Evolutionary conservation across 2,113 vertebrate species (phyloP).

Genomic region (Scortum barcoo): DNA sequence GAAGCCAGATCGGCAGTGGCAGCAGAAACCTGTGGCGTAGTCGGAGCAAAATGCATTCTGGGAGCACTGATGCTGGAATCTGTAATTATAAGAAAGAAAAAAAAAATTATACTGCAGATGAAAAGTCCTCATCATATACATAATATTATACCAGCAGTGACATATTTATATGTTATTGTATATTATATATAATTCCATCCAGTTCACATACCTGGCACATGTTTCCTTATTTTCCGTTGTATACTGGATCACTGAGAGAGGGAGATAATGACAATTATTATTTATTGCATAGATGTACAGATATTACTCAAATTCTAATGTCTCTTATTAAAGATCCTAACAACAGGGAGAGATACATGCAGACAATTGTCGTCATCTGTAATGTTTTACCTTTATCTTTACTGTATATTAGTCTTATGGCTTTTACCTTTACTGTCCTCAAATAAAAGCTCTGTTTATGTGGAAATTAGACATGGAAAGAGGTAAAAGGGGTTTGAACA

Average conservation of each 20-base stretch:
- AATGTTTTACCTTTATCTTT: not conserved
- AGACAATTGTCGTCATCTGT: not conserved
- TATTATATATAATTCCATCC: not conserved
- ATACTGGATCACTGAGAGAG: slow-evolving; percentile 87
- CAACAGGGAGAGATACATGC: not conserved
- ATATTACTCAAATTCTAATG: not conserved
- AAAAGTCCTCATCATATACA: not conserved
- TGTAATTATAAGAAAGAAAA: slow-evolving; percentile 35
- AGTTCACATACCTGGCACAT: slow-evolving; percentile 80
- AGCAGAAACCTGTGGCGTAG: slow-evolving; percentile 91
- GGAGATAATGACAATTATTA: not conserved
- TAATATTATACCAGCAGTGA: not conserved
- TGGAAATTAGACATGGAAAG: not conserved
- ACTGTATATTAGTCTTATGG: not conserved
- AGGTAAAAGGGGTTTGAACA: not conserved
- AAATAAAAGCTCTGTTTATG: not conserved
- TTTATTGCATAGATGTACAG: not conserved
- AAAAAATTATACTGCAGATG: not conserved
- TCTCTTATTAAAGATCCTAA: not conserved
- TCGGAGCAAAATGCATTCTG: slow-evolving; percentile 90
- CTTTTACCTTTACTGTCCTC: not conserved
- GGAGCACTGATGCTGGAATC: slow-evolving; percentile 88
- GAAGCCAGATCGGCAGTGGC: slow-evolving; percentile 90
- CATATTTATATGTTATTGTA: too few species aligned
- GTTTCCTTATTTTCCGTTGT: slow-evolving; percentile 87